Conservation (phyloP, 2,797 vertebrate genomes). For the Eospalax fontanierii region DNA sequence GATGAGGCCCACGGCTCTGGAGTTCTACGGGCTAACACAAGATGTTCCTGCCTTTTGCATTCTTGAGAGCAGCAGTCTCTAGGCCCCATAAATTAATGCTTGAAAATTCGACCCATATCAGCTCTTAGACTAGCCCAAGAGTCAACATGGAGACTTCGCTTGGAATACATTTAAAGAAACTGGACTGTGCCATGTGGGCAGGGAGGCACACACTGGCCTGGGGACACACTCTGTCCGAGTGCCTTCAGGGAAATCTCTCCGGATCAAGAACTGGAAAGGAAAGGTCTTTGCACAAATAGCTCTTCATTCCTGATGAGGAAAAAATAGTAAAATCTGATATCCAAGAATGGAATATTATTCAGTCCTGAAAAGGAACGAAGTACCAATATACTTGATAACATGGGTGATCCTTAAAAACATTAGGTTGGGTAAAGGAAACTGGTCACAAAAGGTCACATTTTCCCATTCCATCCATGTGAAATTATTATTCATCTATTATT, state of each 20-base stretch:
- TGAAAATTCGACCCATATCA: neutral
- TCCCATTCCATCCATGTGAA: neutral
- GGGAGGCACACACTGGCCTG: neutral
- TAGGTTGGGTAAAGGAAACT: neutral
- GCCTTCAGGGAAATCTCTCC: neutral
- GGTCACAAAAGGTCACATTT: neutral
- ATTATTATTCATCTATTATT: too few species aligned
- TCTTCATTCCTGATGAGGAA: neutral
- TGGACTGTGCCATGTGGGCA: neutral
- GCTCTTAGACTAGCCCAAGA: neutral
- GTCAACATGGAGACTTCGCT: neutral
- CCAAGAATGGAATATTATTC: neutral
- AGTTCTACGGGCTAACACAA: too few species aligned
- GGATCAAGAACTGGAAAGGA: neutral
- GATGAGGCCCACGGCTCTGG: too few species aligned
- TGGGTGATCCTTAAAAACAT: neutral
- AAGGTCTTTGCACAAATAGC: neutral
- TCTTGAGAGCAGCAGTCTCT: neutral
- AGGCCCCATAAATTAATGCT: neutral
- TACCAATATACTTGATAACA: accelerated
- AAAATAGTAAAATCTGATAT: neutral
- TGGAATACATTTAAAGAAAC: neutral
- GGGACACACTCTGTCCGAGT: neutral
- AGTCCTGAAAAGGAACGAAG: neutral
- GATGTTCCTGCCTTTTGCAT: neutral